Conservation (phyloP, 2,113 vertebrate species). For the Barnardius zonarius region DNA sequence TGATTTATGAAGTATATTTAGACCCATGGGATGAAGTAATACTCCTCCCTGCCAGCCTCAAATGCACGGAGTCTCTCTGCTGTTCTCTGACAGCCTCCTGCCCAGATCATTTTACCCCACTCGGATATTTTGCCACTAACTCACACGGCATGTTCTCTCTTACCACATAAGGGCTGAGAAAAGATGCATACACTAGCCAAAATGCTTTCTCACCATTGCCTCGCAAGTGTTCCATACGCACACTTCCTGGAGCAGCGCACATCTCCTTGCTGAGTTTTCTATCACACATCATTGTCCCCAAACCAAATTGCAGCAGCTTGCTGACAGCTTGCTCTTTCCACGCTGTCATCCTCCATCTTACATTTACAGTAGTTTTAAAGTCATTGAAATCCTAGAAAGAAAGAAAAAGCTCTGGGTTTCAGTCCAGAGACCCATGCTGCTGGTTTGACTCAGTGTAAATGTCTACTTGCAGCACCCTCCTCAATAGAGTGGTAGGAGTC, state of each 20-base stretch:
- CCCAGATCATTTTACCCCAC: not conserved
- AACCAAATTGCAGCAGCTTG: not conserved
- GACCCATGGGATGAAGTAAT: not conserved
- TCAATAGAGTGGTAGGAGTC: not conserved
- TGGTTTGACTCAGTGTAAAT: fast-evolving
- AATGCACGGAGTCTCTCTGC: not conserved
- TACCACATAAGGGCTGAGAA: not conserved
- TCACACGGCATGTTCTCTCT: not conserved
- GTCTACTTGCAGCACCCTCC: not conserved
- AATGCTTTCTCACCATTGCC: not conserved
- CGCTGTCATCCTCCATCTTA: not conserved
- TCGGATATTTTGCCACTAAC: not conserved
- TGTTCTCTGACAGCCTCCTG: not conserved
- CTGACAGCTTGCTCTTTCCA: not conserved
- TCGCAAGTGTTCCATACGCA: fast-evolving
- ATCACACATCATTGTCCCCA: not conserved
- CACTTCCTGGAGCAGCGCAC: not conserved
- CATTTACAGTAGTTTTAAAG: not conserved
- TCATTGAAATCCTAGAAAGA: not conserved
- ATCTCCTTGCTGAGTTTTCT: not conserved
- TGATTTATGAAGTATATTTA: not conserved
- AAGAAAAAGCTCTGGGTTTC: not conserved
- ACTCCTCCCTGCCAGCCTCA: not conserved
- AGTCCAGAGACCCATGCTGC: not conserved
- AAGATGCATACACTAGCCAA: not conserved